Conservation (phyloP, 2,113 vertebrate genomes). For the Brachypodius melanocephalos region DNA sequence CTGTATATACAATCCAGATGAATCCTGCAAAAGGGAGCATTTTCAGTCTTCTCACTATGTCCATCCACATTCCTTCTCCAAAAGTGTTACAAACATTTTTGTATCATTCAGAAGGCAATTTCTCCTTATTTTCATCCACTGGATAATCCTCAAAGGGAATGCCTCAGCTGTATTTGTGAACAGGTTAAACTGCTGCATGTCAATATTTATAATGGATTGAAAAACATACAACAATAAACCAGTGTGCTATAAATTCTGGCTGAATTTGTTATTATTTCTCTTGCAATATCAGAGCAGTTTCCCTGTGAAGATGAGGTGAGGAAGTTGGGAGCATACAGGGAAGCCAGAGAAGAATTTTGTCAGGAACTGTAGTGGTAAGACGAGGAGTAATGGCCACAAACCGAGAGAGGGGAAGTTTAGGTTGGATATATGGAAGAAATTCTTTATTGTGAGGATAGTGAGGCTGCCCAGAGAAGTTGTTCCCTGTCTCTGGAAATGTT, state of each 20-base stretch:
- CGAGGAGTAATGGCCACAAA: background rate
- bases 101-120: background rate
- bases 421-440: background rate
- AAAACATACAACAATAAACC: background rate
- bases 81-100: background rate
- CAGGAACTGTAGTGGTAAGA: background rate
- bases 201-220: background rate
- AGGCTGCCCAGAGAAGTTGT: background rate
- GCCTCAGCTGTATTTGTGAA: background rate
- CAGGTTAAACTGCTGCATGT: background rate
- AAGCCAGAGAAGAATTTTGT: background rate
- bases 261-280: background rate
- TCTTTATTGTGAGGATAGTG: background rate
- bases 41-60: background rate
- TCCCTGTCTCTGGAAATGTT: background rate
- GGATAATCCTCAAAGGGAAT: background rate
- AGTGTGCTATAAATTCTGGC: background rate
- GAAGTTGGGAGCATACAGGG: background rate
- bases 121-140: background rate
- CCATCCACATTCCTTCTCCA: background rate
- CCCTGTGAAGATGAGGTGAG: background rate
- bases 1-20: background rate
- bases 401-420: background rate
- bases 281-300: background rate
- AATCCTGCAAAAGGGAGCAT: no score